Evolutionary conservation across 2,113 vertebrate species (phyloP), one percentile per base, ranked within the genome.

Genomic region (Brachirus orientalis): DNA sequence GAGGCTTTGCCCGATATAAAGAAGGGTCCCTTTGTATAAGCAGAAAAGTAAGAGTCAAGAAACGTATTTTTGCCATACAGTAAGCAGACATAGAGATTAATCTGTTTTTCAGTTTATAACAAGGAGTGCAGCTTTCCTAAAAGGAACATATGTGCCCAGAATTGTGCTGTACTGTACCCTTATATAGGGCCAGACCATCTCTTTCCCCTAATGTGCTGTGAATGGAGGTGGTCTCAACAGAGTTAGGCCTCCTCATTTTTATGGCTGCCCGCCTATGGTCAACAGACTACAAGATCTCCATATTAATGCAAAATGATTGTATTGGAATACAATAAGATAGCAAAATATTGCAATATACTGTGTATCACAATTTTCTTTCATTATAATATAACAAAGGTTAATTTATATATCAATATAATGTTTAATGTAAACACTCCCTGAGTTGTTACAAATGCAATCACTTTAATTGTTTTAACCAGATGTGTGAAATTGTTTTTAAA

Each of bases 161-260:
- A n/a, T 28, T 35, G 63, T 41, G 57, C 63, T 44, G 18, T 72
- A 76, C 78, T 77, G 72, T 75, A 87, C 38, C 22, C 45, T 38
- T 35, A 57, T 72, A 60, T 71, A 60, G 46, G 69, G 43, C 61
- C 51, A 13, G 60, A 75, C 62, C 82, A 72, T 63, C 57, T 73
- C 53, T 56, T 46, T 16, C n/a, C 44, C 69, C 71, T 89, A 84
- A 88, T 88, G 84, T 88, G 84, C 77, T 88, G 82, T 80, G 83
- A 92, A 10, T 40, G 9, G 9, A 40, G 9, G 2, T 40, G 38
- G 38, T 40, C 38, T 8, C 38, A 40, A 12, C n/a, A n/a, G n/a
- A n/a, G 3, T 40, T 40, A 10, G 9, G 38, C 12, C 12, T 40
- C 7, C 12, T 40, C 12, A 2, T 40, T 4, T 3, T 40, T 73